Evolutionary conservation across 2,113 vertebrate species (phyloP), one percentile per base, ranked within the genome.

Genomic region (Pachyramphus minor): DNA sequence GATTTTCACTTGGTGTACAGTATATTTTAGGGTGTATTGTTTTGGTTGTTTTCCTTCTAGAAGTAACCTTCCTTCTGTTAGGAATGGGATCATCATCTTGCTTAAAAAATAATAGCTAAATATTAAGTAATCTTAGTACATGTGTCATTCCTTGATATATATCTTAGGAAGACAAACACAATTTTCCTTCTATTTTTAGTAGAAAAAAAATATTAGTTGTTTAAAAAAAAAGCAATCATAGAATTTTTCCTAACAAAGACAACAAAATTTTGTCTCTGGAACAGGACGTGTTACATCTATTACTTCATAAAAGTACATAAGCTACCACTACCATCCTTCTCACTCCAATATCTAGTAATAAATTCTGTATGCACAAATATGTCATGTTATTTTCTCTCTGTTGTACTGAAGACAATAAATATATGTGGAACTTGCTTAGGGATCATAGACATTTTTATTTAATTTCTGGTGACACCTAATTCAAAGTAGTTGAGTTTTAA

Each of bases 11-110:
- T 64, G 14, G 3, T 47, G 39, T 72, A 11, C 49, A 53, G n/a
- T 18, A 21, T 33, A 3, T 1, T 35, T 52, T 66, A 20, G 22
- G 1, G 0, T 49, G 20, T 20, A 14, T 18, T 72, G 27, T 30
- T 63, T 27, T 11, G 33, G 3, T 2, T 23, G 25, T 87, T 44
- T 35, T 21, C 15, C 18, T 73, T 64, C 37, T 39, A 21, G 15
- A 53, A 35, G 27, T 21, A 87, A 87, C 22, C 1, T 8, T 45
- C 33, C 63, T 89, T 68, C 37, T 3, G 0, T 80, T 75, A 84
- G 24, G 66, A 80, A 75, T 9, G 5, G 12, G 21, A 13, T 11
- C 42, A 74, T 79, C 4, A 52, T 17, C 74, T 75, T 85, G 11
- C 18, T 80, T 80, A 69, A 14, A 58, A 39, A 80, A 69, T 59